phyloP scores from a whole-genome alignment of 1,140 invertebrate genomes.

The Drosophila pectinifera region DNA sequence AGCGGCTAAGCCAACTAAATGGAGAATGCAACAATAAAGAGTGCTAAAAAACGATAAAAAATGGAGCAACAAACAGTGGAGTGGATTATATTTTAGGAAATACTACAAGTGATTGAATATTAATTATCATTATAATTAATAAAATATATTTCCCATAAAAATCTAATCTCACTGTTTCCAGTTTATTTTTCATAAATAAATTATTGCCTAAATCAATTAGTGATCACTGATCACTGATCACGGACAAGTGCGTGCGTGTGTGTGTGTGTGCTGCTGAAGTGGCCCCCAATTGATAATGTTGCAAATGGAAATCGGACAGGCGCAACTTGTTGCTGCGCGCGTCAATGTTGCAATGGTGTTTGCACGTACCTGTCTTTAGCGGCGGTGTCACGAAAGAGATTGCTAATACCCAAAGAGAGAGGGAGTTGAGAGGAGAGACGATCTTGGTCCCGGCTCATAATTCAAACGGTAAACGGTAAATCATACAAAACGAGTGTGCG shows the following conservation, averaged over 20 bases:
- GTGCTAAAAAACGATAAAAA: constrained; percentile 4
- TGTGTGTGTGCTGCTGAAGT: constrained; percentile 3
- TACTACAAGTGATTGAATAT: too few relatives aligned
- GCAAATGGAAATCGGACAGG: constrained; percentile 41
- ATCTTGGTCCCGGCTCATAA: constrained; percentile 38
- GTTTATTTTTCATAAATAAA: neutral
- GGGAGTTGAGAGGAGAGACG: constrained; percentile 4
- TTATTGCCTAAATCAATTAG: neutral
- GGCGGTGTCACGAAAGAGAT: constrained; percentile 43
- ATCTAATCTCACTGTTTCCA: neutral
- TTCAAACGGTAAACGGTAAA: constrained; percentile 68
- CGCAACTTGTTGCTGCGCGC: constrained; percentile 33
- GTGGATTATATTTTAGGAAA: too few relatives aligned
- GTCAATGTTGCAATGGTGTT: constrained; percentile 40
- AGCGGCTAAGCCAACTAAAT: constrained; percentile 6
- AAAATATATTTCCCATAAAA: neutral
- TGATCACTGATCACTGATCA: neutral
- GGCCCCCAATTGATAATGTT: constrained; percentile 41
- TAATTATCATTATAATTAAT: too few relatives aligned
- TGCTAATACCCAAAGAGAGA: constrained; percentile 17
- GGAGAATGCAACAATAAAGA: constrained; percentile 6
- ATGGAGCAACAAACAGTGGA: neutral
- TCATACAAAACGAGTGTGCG: constrained; percentile 45
- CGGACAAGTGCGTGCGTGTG: neutral
- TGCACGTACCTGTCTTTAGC: constrained; percentile 11